Evolutionary conservation across 92 coral and sea anemone species (phyloP), one percentile per base, ranked within the genome.

Genomic region (Zoanthus solanderi): DNA sequence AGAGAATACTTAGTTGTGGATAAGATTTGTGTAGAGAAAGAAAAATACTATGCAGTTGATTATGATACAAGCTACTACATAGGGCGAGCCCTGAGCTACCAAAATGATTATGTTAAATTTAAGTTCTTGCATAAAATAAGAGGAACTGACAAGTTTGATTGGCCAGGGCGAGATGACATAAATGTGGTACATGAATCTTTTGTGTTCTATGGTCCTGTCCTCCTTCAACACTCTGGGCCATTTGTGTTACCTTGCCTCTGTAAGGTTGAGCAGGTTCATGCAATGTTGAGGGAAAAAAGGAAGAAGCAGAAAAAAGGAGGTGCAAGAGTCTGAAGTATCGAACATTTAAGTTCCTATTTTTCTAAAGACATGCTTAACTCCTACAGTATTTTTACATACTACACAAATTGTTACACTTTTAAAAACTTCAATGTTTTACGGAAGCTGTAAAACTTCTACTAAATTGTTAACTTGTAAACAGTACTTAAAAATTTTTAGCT

Each of bases 171-270:
- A 80, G 85, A 58, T 80, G 85, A 79, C 57, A 58, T 58, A 7
- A 74, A 61, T 80, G 32, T 60, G 30, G 74, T 34, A 54, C 68
- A 80, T 80, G 56, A 65, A 54, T 61, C 34, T 34, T 79, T 61
- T 80, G 47, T 80, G 54, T 53, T 80, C 18, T 80, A 80, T 80
- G 85, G 85, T 58, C 85, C 85, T n/a, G 74, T 80, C 72, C 71
- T 0, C 17, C 71, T 80, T 60, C 69, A 80, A 80, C 56, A 69
- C 8, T 80, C 72, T 80, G 29, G 50, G 68, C 85, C 74, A 29
- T 54, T 80, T 80, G 48, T 48, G 54, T 7, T 80, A 54, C 71
- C 56, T 28, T 54, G 85, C 12, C 52, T 80, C 30, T 56, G 32
- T 45, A 69, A 80, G 54, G 85, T 80, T 53, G 85, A 80, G 56